A percentile compares a stretch with the other conserved stretches of the same genome.
phyloP scores from a whole-genome alignment of 2,797 vertebrate species.

The Amblyopsis hoosieri region DNA sequence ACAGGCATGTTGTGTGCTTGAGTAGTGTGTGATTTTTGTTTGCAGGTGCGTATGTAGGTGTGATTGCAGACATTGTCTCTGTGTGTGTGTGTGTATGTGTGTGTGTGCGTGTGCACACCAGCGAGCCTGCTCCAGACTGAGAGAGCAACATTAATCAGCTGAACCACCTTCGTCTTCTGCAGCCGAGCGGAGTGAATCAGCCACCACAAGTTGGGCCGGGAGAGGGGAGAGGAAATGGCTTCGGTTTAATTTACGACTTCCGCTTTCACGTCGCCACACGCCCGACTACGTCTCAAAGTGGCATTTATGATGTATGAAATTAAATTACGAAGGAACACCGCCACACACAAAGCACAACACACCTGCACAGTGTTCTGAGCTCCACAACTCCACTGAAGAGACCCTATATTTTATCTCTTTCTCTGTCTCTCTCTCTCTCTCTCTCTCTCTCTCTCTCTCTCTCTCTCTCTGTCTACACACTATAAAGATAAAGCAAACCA shows the following conservation, averaged over 20 bases:
- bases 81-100: background rate
- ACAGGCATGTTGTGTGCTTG: background rate
- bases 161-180: constrained; percentile 54
- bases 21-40: background rate
- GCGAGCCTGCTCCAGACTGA: constrained; percentile 50
- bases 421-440: background rate
- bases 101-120: constrained; percentile 44
- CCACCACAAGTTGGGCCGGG: constrained; percentile 52
- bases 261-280: constrained; percentile 61
- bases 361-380: constrained; percentile 58
- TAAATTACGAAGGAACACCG: constrained; percentile 72
- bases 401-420: constrained; percentile 33
- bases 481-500: constrained; percentile 31
- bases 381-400: constrained; percentile 51
- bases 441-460: constrained; percentile 43
- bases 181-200: constrained; percentile 66
- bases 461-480: constrained; percentile 32
- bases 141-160: constrained; percentile 72
- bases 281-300: constrained; percentile 72
- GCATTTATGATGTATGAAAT: constrained; percentile 83
- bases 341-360: constrained; percentile 65
- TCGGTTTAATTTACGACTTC: constrained; percentile 75
- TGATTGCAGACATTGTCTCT: background rate
- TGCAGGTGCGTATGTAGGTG: background rate
- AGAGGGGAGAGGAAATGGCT: constrained; percentile 65